These are phyloP conservation scores for Rhadina sibilatrix DNA, from an alignment of 2,113 vertebrate genomes.

Conservation along the genomic window DNA sequence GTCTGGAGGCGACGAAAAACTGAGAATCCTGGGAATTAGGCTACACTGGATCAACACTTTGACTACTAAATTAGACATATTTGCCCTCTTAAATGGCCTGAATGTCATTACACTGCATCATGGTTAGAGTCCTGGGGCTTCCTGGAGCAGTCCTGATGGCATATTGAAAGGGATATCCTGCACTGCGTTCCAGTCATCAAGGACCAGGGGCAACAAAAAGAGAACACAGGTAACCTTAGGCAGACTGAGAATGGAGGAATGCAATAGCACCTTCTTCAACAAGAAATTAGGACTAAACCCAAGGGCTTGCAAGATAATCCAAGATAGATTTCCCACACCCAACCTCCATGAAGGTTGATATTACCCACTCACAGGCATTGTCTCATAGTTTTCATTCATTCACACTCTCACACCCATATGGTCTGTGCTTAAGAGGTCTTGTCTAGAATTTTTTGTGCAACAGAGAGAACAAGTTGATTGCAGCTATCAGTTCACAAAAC, in stretches of 20 bases:
- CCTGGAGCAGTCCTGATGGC: not conserved
- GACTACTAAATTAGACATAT: not conserved
- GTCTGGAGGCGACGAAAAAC: not conserved
- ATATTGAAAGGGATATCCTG: not conserved
- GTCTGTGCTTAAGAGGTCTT: not conserved
- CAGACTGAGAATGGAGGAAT: not conserved
- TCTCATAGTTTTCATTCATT: not conserved
- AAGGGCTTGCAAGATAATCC: not conserved
- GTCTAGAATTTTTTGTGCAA: not conserved
- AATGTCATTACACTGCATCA: not conserved
- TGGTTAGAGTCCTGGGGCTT: not conserved
- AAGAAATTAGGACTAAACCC: not conserved
- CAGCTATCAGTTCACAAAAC: fast-evolving
- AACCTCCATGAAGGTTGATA: not conserved
- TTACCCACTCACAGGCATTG: not conserved
- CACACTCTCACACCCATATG: not conserved
- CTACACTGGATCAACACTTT: not conserved
- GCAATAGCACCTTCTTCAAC: not conserved
- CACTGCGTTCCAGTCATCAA: not conserved
- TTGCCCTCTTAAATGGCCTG: not conserved
- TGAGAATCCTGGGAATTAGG: not conserved
- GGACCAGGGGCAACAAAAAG: not conserved
- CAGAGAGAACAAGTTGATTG: not conserved
- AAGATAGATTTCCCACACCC: not conserved
- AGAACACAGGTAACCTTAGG: not conserved